phyloP scores from a whole-genome alignment of 2,797 vertebrate species.

The Ceryle rudis region DNA sequence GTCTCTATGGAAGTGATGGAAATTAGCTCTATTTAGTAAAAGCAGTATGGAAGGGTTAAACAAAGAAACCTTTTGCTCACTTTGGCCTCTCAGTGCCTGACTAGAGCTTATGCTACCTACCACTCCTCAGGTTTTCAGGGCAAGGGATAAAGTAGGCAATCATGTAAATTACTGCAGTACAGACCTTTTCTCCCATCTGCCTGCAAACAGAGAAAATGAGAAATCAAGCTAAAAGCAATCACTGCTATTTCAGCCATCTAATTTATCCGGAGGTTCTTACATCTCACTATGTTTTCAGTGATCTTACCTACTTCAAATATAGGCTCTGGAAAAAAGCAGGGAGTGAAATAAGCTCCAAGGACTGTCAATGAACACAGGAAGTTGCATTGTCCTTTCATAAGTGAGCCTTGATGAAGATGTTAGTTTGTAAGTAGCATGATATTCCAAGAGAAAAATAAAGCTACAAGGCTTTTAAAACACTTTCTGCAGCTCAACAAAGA shows the following conservation, averaged over 20 bases:
- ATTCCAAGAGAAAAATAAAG: constrained; percentile 53
- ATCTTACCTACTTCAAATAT: constrained; percentile 58
- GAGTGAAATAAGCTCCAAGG: constrained; percentile 31
- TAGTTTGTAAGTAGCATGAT: background rate
- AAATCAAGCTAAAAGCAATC: constrained; percentile 38
- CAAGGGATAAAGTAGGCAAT: constrained; percentile 46
- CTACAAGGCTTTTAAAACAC: constrained; percentile 40
- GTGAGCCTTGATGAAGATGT: constrained; percentile 40
- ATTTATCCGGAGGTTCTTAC: constrained; percentile 25
- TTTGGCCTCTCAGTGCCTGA: background rate
- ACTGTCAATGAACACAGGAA: constrained; percentile 1
- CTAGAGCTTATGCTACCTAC: background rate
- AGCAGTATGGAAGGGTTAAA: background rate
- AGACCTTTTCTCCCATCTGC: constrained; percentile 10
- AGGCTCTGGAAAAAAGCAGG: background rate
- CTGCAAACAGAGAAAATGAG: constrained; percentile 43
- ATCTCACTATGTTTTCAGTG: background rate
- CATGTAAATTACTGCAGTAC: constrained; percentile 36
- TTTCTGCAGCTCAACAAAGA: constrained; percentile 41
- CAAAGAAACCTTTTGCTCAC: background rate
- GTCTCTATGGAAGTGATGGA: constrained; percentile 16
- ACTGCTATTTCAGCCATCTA: background rate
- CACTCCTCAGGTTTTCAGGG: constrained; percentile 12
- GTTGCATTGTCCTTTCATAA: constrained; percentile 42
- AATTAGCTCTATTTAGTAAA: constrained; percentile 40